Conservation (phyloP, 2,888 invertebrate genomes). For the Ectobius pallidus region DNA sequence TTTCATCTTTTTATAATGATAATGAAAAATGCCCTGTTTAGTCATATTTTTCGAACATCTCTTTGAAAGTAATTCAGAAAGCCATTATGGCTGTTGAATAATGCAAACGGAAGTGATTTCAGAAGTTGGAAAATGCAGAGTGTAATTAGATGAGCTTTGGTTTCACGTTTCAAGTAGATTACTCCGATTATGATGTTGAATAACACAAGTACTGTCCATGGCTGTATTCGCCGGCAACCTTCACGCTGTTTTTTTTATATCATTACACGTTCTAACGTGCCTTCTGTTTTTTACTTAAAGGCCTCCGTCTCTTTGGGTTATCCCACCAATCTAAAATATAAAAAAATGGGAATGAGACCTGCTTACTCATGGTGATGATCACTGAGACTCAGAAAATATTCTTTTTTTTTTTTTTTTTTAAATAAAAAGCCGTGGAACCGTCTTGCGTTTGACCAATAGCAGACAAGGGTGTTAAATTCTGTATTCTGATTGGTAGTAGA, state of each 20-base stretch:
- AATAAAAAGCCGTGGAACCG: constrained; percentile 8
- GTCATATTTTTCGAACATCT: no score
- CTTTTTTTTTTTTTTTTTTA: constrained; percentile 18
- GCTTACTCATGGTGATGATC: constrained; percentile 2
- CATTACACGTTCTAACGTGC: background rate
- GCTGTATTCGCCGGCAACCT: background rate
- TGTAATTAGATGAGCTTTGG: background rate
- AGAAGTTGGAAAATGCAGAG: background rate
- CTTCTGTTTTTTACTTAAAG: constrained; percentile 11
- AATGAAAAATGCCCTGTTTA: no score
- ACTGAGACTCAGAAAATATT: constrained; percentile 13
- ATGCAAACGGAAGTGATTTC: no score
- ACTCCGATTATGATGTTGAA: background rate
- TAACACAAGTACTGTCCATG: background rate
- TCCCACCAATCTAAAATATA: constrained; percentile 1
- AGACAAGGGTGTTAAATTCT: constrained; percentile 29
- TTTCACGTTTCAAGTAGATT: constrained; percentile 11
- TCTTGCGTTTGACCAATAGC: constrained; percentile 29
- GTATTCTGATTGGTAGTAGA: constrained; percentile 25
- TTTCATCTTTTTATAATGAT: no score
- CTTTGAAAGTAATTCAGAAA: no score
- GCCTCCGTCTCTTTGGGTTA: background rate
- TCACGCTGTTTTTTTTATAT: constrained; percentile 1
- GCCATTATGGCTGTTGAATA: no score
- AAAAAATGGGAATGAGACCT: background rate